Evolutionary conservation across 92 coral and sea anemone species (phyloP).

Genomic region (Micromussa lordhowensis): DNA sequence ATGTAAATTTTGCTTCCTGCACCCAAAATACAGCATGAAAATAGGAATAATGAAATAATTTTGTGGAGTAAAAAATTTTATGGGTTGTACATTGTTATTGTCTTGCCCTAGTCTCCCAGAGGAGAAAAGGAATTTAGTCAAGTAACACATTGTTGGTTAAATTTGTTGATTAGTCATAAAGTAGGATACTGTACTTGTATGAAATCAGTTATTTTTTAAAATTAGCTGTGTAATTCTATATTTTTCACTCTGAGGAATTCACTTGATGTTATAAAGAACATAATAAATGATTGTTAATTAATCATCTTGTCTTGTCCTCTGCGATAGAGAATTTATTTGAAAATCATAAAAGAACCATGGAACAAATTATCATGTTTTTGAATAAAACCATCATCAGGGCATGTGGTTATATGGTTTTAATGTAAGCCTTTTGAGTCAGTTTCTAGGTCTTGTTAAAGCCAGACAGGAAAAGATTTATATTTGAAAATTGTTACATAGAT

Average conservation of each 20-base stretch:
- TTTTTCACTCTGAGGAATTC: slow-evolving; percentile 25
- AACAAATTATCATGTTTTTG: not conserved
- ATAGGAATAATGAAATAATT: not conserved
- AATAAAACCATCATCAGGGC: not conserved
- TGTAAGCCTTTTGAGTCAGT: too few species aligned
- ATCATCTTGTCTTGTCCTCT: not conserved
- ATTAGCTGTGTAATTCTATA: not conserved
- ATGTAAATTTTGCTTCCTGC: not conserved
- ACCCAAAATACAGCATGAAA: not conserved
- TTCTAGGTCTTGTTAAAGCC: too few species aligned
- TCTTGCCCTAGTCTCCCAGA: too few species aligned
- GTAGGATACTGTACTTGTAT: not conserved
- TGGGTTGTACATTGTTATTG: not conserved
- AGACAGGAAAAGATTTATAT: too few species aligned
- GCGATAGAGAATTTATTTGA: not conserved
- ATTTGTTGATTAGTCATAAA: not conserved
- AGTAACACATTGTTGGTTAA: not conserved
- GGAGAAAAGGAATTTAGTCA: too few species aligned
- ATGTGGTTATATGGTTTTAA: not conserved
- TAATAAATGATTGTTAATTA: slow-evolving; percentile 11
- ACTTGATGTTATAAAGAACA: not conserved
- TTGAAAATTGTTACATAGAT: too few species aligned
- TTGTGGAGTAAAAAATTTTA: not conserved
- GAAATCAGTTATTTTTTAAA: not conserved
- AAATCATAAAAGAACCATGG: not conserved